A percentile compares a stretch with the other conserved stretches of the same genome.
Conservation (phyloP, 1,140 invertebrate genomes). For the Aphis gossypii region DNA sequence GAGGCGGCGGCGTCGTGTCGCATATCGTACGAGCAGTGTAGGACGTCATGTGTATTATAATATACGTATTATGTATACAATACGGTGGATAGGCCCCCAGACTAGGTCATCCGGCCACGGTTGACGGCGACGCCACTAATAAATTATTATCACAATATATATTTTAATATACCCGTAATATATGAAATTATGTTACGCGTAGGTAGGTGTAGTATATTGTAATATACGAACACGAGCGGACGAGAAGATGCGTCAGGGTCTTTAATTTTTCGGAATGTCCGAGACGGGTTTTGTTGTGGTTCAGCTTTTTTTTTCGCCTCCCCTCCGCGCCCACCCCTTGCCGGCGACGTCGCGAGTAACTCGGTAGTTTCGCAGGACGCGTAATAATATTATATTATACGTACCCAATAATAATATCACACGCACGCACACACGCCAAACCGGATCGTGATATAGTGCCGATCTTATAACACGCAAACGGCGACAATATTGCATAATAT, state of each 20-base stretch:
- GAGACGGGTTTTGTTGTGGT: not conserved
- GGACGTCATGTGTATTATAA: not conserved
- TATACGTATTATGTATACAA: not conserved
- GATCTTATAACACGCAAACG: too few relatives aligned
- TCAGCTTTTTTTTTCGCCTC: not conserved
- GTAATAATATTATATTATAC: not conserved
- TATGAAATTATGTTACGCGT: not conserved
- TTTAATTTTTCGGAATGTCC: constrained; percentile 12
- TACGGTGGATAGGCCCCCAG: not conserved
- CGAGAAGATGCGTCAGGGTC: constrained; percentile 8
- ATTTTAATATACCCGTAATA: not conserved
- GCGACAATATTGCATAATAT: not conserved
- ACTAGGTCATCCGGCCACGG: constrained; percentile 28
- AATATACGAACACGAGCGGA: not conserved
- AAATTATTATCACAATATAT: not conserved
- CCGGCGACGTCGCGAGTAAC: not conserved
- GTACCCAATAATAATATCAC: not conserved
- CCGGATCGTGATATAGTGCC: too few relatives aligned
- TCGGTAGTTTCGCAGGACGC: not conserved
- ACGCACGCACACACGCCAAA: not conserved
- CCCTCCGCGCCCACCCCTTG: not conserved
- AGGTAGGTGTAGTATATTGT: not conserved
- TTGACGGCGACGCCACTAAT: constrained; percentile 9
- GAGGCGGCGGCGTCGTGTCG: not conserved
- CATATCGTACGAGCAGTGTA: not conserved